These are phyloP conservation scores for Drosophila paranaensis DNA, from an alignment of 2,888 invertebrate genomes.

Conservation along the genomic window DNA sequence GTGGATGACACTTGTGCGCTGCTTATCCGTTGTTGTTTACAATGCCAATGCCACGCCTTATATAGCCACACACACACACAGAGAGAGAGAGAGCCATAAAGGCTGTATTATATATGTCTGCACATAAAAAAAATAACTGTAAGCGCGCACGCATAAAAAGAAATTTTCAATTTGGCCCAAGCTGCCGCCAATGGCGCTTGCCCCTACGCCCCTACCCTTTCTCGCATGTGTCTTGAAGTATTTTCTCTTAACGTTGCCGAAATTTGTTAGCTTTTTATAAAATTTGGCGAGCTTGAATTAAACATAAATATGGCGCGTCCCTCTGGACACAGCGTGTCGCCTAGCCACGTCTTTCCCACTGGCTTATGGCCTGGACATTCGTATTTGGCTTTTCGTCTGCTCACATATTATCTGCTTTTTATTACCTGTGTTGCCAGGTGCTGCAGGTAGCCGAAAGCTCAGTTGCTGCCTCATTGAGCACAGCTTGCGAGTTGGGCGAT, in stretches of 20 bases:
- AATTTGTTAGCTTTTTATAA: slow-evolving; percentile 55
- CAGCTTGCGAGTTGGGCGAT: neutral
- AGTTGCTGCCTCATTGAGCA: slow-evolving; percentile 11
- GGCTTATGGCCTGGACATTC: slow-evolving; percentile 8
- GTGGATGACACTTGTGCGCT: slow-evolving; percentile 73
- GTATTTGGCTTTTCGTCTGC: slow-evolving; percentile 11
- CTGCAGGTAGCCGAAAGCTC: slow-evolving; percentile 2
- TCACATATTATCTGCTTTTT: slow-evolving; percentile 29
- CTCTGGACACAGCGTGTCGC: slow-evolving; percentile 17
- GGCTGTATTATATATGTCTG: slow-evolving; percentile 68
- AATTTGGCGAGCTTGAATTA: slow-evolving; percentile 63
- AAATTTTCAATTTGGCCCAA: slow-evolving; percentile 71
- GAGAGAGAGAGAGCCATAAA: slow-evolving; percentile 41
- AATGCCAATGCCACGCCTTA: slow-evolving; percentile 74
- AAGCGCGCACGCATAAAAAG: slow-evolving; percentile 69
- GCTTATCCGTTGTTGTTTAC: slow-evolving; percentile 78
- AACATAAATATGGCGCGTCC: slow-evolving; percentile 64
- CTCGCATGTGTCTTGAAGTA: slow-evolving; percentile 7
- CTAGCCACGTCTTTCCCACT: slow-evolving; percentile 19
- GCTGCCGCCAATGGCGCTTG: slow-evolving; percentile 51
- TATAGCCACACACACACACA: slow-evolving; percentile 32
- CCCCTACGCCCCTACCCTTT: neutral
- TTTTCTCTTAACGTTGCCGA: slow-evolving; percentile 10
- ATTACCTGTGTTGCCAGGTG: slow-evolving; percentile 15
- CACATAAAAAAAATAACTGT: slow-evolving; percentile 63